A percentile compares a stretch with the other conserved stretches of the same genome.
phyloP scores from a whole-genome alignment of 1,140 invertebrate genomes.

The Lineus longissimus region DNA sequence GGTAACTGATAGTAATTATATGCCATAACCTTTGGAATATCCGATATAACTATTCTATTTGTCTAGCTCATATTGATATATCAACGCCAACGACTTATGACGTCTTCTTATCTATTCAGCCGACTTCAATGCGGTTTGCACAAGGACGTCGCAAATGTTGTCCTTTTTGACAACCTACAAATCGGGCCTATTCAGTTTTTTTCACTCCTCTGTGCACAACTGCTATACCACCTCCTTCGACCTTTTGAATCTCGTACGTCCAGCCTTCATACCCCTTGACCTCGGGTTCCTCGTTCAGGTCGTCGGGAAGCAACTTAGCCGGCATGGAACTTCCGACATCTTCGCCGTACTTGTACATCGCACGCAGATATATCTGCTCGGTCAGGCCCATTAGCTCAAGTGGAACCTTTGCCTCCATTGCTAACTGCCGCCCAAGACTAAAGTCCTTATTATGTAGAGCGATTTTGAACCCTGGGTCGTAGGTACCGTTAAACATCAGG shows the following conservation, averaged over 20 bases:
- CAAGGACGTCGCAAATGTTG: too few species aligned
- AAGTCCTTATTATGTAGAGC: slow-evolving; percentile 2
- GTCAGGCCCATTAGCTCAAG: not conserved
- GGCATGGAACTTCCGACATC: slow-evolving; percentile 1
- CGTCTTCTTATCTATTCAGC: too few species aligned
- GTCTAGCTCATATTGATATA: too few species aligned
- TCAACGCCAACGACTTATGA: too few species aligned
- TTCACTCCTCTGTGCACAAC: slow-evolving; percentile 4
- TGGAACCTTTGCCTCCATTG: not conserved
- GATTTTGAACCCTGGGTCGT: slow-evolving; percentile 6
- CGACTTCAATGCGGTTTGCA: too few species aligned
- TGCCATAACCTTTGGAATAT: too few species aligned
- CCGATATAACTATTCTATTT: too few species aligned
- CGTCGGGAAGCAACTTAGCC: not conserved
- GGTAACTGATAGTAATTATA: too few species aligned
- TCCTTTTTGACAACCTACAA: too few species aligned
- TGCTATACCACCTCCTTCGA: not conserved
- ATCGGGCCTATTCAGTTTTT: too few species aligned
- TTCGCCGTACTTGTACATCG: slow-evolving; percentile 5
- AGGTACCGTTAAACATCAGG: slow-evolving; percentile 8
- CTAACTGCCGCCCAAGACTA: not conserved
- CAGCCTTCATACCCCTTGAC: slow-evolving; percentile 3
- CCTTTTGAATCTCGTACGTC: slow-evolving; percentile 3
- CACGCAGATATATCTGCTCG: slow-evolving; percentile 3
- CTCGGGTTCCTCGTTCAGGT: not conserved